Percentiles rank a stretch among this genome's conserved stretches.
Conservation (phyloP, 35 echinoderm and acorn worm species). For the Chiridota heheva region DNA sequence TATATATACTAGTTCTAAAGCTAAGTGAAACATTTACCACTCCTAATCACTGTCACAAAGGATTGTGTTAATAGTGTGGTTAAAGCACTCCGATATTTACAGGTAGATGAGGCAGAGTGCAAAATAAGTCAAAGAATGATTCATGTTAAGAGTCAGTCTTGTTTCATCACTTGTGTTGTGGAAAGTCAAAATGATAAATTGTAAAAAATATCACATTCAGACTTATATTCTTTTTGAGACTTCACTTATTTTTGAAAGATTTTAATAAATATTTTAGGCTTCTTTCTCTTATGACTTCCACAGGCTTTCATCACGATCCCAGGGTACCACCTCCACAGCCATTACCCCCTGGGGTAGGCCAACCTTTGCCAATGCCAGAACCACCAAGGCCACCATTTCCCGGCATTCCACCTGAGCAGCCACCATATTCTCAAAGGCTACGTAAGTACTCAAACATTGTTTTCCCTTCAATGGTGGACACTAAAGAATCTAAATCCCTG, state of each 20-base stretch:
- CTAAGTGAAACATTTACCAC: too few relatives aligned
- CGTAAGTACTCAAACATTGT: neutral
- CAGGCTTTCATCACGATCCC: constrained; percentile 33
- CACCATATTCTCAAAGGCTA: neutral
- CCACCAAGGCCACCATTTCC: constrained; percentile 27
- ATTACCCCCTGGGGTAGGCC: neutral
- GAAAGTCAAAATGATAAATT: too few relatives aligned
- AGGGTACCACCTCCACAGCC: constrained; percentile 2
- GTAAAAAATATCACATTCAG: too few relatives aligned
- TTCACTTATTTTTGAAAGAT: neutral
- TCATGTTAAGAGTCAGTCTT: too few relatives aligned
- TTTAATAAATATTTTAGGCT: neutral
- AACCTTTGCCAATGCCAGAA: constrained; percentile 28
- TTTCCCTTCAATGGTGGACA: neutral
- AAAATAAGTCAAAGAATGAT: too few relatives aligned
- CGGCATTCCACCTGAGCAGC: neutral
- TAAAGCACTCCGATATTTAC: too few relatives aligned
- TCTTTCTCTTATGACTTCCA: neutral
- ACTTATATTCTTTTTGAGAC: neutral
- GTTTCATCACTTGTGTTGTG: too few relatives aligned
- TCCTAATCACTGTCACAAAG: too few relatives aligned
- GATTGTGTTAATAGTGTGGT: too few relatives aligned
- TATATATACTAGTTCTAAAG: too few relatives aligned
- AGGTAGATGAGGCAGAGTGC: too few relatives aligned
- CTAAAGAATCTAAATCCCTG: constrained; percentile 17